Evolutionary conservation across 2,888 invertebrate species (phyloP).

Genomic region (Lumbricus terrestris): DNA sequence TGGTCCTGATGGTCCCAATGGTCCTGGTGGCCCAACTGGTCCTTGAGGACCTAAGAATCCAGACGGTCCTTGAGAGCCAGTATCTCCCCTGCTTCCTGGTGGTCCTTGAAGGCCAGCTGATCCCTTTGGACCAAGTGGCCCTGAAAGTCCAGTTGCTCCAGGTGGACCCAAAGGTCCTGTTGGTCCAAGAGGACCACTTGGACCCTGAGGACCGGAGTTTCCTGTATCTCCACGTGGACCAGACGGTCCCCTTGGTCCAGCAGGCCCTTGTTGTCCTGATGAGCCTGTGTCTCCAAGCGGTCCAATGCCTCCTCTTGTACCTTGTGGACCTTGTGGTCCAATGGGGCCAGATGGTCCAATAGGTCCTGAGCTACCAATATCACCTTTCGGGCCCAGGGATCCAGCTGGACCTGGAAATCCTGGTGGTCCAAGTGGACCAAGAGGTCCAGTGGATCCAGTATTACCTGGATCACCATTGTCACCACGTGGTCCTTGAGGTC

Average conservation of each 20-base stretch:
- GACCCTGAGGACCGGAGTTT: constrained; percentile 37
- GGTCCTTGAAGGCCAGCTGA: constrained; percentile 33
- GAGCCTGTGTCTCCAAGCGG: constrained; percentile 24
- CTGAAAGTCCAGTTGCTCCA: constrained; percentile 29
- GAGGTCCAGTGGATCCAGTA: constrained; percentile 26
- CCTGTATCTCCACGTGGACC: constrained; percentile 67
- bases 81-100: constrained; percentile 35
- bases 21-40: constrained; percentile 33
- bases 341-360: constrained; percentile 31
- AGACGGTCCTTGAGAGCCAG: not conserved
- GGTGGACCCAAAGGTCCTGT: constrained; percentile 33
- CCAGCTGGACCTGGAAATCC: constrained; percentile 33
- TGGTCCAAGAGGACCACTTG: constrained; percentile 32
- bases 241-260: constrained; percentile 67
- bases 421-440: constrained; percentile 30
- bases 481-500: constrained; percentile 31
- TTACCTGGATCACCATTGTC: constrained; percentile 11
- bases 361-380: constrained; percentile 26
- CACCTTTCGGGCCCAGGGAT: constrained; percentile 35
- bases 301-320: constrained; percentile 30
- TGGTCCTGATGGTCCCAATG: constrained; percentile 22
- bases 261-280: constrained; percentile 63
- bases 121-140: constrained; percentile 31
- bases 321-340: constrained; percentile 33
- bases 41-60: constrained; percentile 33